These are phyloP conservation scores for Cyprinus carpio DNA, from an alignment of 2,113 vertebrate genomes.

Conservation along the genomic window DNA sequence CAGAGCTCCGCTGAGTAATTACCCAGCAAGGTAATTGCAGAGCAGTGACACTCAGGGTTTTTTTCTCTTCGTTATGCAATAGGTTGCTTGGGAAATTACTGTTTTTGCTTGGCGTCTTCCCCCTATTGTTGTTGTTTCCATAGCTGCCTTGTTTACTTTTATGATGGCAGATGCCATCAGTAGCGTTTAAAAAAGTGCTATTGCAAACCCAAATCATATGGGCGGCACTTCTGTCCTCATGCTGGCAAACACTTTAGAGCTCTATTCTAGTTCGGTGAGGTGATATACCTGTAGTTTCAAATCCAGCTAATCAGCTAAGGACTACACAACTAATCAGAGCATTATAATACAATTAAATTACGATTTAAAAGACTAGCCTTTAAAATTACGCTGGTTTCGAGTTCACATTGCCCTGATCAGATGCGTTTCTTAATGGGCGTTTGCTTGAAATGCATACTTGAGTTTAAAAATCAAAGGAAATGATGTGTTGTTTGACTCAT, in stretches of 20 bases:
- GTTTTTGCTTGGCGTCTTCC: not conserved
- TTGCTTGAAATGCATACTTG: not conserved
- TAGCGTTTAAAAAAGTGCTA: not conserved
- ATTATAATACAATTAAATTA: not conserved
- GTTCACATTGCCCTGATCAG: not conserved
- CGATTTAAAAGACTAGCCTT: not conserved
- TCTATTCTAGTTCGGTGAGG: not conserved
- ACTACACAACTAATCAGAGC: not conserved
- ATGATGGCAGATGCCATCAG: not conserved
- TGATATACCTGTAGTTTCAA: not conserved
- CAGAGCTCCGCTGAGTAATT: slow-evolving; percentile 18
- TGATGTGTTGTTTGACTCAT: no score
- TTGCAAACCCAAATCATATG: not conserved
- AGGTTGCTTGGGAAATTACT: slow-evolving; percentile 36
- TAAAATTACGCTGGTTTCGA: not conserved
- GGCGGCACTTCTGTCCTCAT: not conserved
- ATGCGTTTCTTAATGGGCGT: not conserved
- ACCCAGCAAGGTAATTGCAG: slow-evolving; percentile 46
- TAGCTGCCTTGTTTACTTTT: not conserved
- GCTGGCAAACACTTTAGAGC: not conserved
- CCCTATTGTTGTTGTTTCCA: slow-evolving; percentile 26
- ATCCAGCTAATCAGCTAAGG: not conserved
- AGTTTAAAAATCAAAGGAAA: not conserved
- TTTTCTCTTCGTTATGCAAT: slow-evolving; percentile 36
- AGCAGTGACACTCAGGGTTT: not conserved